Base-by-base conservation (phyloP, 2,113 vertebrate genomes). In the Pica pica region DNA sequence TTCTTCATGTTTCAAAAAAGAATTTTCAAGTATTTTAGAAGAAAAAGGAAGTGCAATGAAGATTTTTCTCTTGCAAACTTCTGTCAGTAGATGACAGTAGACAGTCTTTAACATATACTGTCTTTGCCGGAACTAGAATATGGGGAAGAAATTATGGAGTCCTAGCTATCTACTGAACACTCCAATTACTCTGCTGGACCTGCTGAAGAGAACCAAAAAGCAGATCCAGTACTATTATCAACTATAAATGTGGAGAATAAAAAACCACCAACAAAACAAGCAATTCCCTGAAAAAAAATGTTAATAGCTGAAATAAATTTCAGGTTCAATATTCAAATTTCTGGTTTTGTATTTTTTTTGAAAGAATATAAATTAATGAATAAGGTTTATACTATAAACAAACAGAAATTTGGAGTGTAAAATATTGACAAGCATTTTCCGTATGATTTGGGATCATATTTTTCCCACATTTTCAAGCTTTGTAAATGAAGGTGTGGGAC, bases 401-500 rank as follows among this genome's bases (percentile, higher is more conserved):
- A 65, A 28, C 5, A 42, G 19, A 67, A 31, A 39, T 35, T 59
- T 55, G 23, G 20, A 76, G 12, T 49, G 4, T 15, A 49, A 83
- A 63, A 31, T 59, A 70, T 6, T n/a, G 31, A 47, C 5, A 44
- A 39, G 2, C 13, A 2, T 59, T 80, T 73, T 59, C 35, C 7
- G 1, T 46, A 18, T 8, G 55, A 26, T 57, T 87, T 68, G 28
- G 10, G 11, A 56, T 35, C 0, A 0, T 42, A 42, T 60, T 83
- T 88, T 52, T 50, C 23, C 30, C 5, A 28, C 12, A 52, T 83
- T 89, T 86, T 95, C 20, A 64, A 41, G 27, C 31, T 49, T 60
- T 1, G 7, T 49, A 44, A 63, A 41, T 30, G 31, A 70, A 61
- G 4, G 17, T 52, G 21, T 30, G 16, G 64, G 20, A 60, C 9